phyloP scores from a whole-genome alignment of 2,888 invertebrate species.

The Macropis europaea region DNA sequence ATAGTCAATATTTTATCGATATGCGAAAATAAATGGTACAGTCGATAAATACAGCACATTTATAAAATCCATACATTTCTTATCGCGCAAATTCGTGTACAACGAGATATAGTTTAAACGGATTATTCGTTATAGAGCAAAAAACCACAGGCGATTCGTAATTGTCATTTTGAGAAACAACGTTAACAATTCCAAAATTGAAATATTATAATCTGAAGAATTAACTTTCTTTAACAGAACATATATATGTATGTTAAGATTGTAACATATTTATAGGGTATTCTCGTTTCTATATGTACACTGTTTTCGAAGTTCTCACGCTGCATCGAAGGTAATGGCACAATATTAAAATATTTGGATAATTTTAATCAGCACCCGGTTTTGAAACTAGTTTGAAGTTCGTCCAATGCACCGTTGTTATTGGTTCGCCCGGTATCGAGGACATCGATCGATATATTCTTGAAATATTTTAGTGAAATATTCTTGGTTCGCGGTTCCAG shows the following conservation, averaged over 20 bases:
- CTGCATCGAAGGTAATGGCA: background rate
- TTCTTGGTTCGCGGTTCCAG: background rate
- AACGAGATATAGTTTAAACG: background rate
- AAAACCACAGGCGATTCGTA: background rate
- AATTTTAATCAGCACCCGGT: slow-evolving; percentile 20
- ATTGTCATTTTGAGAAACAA: slow-evolving; percentile 8
- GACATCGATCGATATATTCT: slow-evolving; percentile 9
- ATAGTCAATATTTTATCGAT: slow-evolving; percentile 34
- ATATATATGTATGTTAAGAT: slow-evolving; percentile 7
- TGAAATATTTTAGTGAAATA: slow-evolving; percentile 19
- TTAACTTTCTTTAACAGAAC: slow-evolving; percentile 3
- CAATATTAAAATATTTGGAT: slow-evolving; percentile 23
- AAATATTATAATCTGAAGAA: background rate
- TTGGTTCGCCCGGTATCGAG: too few relatives aligned
- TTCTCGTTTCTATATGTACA: background rate
- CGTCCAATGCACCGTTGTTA: too few relatives aligned
- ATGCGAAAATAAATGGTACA: slow-evolving; percentile 34
- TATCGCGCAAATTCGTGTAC: background rate
- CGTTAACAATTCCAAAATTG: background rate
- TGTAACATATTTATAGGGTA: slow-evolving; percentile 7
- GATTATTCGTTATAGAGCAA: background rate
- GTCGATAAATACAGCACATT: slow-evolving; percentile 3
- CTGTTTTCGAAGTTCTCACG: background rate
- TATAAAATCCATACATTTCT: background rate
- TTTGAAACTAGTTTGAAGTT: background rate